Base-by-base conservation (phyloP, 2,888 invertebrate genomes). In the Conus canariensis region DNA sequence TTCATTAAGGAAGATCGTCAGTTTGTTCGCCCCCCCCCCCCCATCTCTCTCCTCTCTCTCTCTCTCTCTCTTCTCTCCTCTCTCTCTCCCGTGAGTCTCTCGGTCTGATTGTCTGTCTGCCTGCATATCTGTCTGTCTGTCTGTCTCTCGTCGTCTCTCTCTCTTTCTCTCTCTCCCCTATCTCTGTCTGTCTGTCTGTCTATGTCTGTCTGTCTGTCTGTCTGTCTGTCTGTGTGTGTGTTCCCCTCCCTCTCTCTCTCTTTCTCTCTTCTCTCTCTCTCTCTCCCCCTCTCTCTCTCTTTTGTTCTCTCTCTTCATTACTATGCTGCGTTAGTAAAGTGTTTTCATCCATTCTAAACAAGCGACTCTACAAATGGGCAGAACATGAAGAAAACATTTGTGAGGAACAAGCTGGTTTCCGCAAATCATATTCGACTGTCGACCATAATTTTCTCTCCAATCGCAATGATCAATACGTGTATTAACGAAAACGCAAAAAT, bases 71-170 rank as follows among this genome's bases (percentile, higher is more conserved):
- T 19, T 7, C 16, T 7, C 70, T 22, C 70, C 22, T 19, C 22
- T 22, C 22, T 8, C 22, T 8, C 22, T 19, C 22, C n/a, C 22
- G 64, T 64, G 8, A 3, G 64, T 64, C 3, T 64, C 3, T 64
- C 12, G 10, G 64, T 64, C 12, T 64, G 64, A 2, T 10, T 64
- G 64, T 7, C 12, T 64, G 60, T 64, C 12, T 77, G n/a, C 59
- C 86, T 86, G 30, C 25, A 12, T 86, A 19, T 60, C 9, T 77
- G 74, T 77, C 74, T 77, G 74, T 77, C 74, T 77, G 74, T 77
- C 74, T n/a, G 74, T 74, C 60, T 64, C n/a, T 74, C n/a, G 14
- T 9, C 0, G 9, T n/a, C n/a, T 74, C 74, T 74, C n/a, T n/a
- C n/a, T 74, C 74, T n/a, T 9, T n/a, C n/a, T n/a, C n/a, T 74